phyloP scores from a whole-genome alignment of 2,113 vertebrate genomes.

The Suricata suricatta region DNA sequence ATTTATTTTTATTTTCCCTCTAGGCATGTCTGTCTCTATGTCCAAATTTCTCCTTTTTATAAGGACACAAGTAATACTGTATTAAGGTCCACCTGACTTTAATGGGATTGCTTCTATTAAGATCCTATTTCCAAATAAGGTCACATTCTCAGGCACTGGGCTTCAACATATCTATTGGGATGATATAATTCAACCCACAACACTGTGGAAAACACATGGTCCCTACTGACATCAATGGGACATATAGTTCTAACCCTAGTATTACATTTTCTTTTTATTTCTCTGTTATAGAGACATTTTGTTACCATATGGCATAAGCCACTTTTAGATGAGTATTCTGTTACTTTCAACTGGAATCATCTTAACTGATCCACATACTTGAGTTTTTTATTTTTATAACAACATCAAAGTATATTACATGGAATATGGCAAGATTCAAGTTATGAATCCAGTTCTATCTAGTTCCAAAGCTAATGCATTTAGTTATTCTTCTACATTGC shows the following conservation, averaged over 20 bases:
- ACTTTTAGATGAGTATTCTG: background rate
- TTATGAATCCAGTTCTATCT: background rate
- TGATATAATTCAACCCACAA: background rate
- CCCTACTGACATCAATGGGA: background rate
- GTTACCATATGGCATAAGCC: background rate
- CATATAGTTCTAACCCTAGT: background rate
- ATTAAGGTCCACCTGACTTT: background rate
- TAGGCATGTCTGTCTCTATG: background rate
- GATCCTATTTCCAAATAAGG: background rate
- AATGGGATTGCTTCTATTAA: background rate
- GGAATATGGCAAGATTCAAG: background rate
- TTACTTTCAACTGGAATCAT: background rate
- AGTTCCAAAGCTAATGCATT: background rate
- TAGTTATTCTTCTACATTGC: background rate
- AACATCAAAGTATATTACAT: background rate
- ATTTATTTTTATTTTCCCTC: background rate
- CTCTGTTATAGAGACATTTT: background rate
- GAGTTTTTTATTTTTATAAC: background rate
- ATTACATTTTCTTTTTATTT: background rate
- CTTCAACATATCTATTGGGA: background rate
- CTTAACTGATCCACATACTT: background rate
- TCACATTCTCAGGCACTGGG: too few relatives aligned
- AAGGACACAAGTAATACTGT: background rate
- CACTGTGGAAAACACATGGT: background rate
- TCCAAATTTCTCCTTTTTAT: background rate